Conservation (phyloP, 2,113 vertebrate genomes). For the Desmodus rotundus region DNA sequence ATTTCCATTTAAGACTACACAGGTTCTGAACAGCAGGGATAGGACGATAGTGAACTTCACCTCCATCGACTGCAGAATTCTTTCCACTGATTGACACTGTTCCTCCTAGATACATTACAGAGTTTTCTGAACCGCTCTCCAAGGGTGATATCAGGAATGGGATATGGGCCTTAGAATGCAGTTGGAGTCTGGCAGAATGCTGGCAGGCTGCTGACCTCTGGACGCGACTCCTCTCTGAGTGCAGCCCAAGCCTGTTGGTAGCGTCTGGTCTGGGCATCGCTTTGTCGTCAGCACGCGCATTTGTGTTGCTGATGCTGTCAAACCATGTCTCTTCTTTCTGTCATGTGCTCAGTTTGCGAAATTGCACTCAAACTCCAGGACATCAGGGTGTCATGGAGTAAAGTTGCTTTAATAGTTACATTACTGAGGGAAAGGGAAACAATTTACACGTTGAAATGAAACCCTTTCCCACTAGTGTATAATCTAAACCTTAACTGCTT, state of each 20-base stretch:
- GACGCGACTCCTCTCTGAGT: neutral
- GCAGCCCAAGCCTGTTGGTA: neutral
- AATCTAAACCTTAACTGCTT: conserved; percentile 47
- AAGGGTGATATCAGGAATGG: neutral
- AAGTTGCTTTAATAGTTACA: conserved; percentile 21
- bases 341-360: neutral
- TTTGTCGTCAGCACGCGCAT: rapidly evolving
- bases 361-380: neutral
- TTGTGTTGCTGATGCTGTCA: too few species aligned
- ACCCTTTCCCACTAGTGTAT: conserved; percentile 30
- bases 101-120: neutral
- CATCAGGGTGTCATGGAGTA: neutral
- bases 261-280: neutral
- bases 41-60: neutral
- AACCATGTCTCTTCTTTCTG: neutral
- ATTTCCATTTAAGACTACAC: neutral
- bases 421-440: conserved; percentile 26
- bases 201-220: neutral
- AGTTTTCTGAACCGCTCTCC: neutral
- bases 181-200: neutral
- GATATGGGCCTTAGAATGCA: neutral
- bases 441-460: conserved; percentile 31
- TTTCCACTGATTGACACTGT: neutral
- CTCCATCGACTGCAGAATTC: neutral
- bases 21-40: neutral